These are phyloP conservation scores for Elymnias hypermnestra DNA, from an alignment of 1,140 invertebrate genomes.

Conservation along the genomic window DNA sequence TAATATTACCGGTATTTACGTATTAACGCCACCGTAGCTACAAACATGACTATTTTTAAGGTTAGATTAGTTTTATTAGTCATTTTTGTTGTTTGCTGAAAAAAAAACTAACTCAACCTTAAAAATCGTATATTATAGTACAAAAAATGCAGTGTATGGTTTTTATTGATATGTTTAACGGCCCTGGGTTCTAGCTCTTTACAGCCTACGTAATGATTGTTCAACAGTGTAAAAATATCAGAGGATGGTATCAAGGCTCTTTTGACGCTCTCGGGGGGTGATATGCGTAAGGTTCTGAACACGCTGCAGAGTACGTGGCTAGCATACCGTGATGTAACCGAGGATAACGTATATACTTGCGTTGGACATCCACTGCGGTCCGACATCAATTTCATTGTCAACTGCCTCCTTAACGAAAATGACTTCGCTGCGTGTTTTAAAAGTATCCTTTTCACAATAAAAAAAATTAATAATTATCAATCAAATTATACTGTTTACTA, in stretches of 20 bases:
- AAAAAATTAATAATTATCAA: too few relatives aligned
- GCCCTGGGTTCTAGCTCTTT: too few relatives aligned
- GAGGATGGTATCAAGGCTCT: slow-evolving; percentile 95
- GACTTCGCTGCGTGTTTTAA: slow-evolving; percentile 87
- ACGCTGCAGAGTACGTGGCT: slow-evolving; percentile 95
- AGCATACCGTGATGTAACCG: slow-evolving; percentile 91
- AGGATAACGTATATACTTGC: slow-evolving; percentile 96
- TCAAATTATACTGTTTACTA: too few relatives aligned
- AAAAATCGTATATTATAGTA: too few relatives aligned
- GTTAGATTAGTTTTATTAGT: too few relatives aligned
- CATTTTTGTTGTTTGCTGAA: too few relatives aligned
- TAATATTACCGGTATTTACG: too few relatives aligned
- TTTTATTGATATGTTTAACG: too few relatives aligned
- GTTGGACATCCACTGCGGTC: slow-evolving; percentile 95
- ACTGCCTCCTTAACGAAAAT: slow-evolving; percentile 92
- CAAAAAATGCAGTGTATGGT: too few relatives aligned
- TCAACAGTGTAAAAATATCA: slow-evolving; percentile 86
- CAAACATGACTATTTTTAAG: too few relatives aligned
- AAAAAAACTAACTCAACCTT: too few relatives aligned
- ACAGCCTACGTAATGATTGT: not conserved
- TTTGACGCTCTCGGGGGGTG: slow-evolving; percentile 93
- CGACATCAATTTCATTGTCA: slow-evolving; percentile 93
- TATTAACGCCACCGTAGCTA: too few relatives aligned
- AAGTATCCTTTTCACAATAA: slow-evolving; percentile 89
- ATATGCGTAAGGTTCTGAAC: slow-evolving; percentile 98